Evolutionary conservation across 2,113 vertebrate species (phyloP), one percentile per base, ranked within the genome.

Genomic region (Istiophorus platypterus): DNA sequence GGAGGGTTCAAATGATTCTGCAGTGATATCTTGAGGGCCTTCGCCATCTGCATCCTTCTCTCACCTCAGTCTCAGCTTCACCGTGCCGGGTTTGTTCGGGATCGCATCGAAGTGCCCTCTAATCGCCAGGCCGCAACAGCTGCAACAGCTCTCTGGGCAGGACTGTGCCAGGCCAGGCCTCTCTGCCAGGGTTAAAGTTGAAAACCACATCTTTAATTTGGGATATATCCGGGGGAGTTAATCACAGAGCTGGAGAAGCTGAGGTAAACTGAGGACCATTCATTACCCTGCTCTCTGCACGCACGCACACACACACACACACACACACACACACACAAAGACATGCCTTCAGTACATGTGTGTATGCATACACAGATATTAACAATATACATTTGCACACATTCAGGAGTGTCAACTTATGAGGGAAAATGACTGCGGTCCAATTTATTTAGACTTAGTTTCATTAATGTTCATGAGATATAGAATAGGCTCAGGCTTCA

Each of bases 151-250:
- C 59, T 75, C 56, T 69, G 72, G 83, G 80, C 72, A 18, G 77
- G 70, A 71, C 82, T 0, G 51, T 29, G 73, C 71, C 11, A 37
- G n/a, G 61, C 72, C 11, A 6, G 76, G 76, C 62, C 39, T 34
- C 86, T 67, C 86, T 37, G 65, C 39, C 13, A 47, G 86, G 88
- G 88, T 90, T 82, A 81, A 80, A 72, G 85, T 77, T 80, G 70
- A 83, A 88, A 86, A 42, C 76, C 52, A 45, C 71, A 24, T 84
- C 78, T 92, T 89, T 93, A 89, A 93, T 91, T 91, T 93, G 74
- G 75, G 68, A 87, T 83, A 82, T 68, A 87, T 88, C 47, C 69
- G 62, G 67, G 69, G 51, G 52, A 45, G 74, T 72, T 92, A 89
- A 92, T 92, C 67, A 90, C 90, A 92, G 80, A 78, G 87, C 79